Evolutionary conservation across 2,888 invertebrate species (phyloP).

Genomic region (Eupithecia centaureata): DNA sequence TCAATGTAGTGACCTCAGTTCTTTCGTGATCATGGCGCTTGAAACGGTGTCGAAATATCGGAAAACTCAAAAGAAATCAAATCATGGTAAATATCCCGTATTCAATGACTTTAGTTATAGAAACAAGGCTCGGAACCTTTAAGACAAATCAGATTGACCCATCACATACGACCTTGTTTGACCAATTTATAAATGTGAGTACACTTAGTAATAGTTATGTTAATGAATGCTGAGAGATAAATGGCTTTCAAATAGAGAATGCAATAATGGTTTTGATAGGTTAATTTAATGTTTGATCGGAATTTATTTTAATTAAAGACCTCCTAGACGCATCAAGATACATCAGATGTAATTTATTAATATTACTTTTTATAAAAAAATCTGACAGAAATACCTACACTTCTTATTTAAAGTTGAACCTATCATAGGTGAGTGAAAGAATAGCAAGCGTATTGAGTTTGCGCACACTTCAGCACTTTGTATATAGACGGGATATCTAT

Average conservation of each 20-base stretch:
- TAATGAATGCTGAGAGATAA: slow-evolving; percentile 27
- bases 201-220: slow-evolving; percentile 23
- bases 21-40: no score
- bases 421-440: background rate
- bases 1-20: no score
- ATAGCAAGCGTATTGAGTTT: background rate
- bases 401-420: background rate
- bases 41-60: no score
- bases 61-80: no score
- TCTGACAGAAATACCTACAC: background rate
- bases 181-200: slow-evolving; percentile 20
- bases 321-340: background rate
- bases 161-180: slow-evolving; percentile 18
- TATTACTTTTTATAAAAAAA: no score
- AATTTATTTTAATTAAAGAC: background rate
- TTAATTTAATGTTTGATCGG: background rate
- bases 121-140: slow-evolving; percentile 6
- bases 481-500: no score
- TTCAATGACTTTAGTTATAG: background rate
- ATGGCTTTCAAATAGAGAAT: slow-evolving; percentile 17
- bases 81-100: no score
- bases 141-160: background rate
- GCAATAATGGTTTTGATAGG: background rate
- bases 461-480: background rate
- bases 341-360: no score